Conservation (phyloP, 2,888 invertebrate species). For the Sinopyrophorus schimmeli region DNA sequence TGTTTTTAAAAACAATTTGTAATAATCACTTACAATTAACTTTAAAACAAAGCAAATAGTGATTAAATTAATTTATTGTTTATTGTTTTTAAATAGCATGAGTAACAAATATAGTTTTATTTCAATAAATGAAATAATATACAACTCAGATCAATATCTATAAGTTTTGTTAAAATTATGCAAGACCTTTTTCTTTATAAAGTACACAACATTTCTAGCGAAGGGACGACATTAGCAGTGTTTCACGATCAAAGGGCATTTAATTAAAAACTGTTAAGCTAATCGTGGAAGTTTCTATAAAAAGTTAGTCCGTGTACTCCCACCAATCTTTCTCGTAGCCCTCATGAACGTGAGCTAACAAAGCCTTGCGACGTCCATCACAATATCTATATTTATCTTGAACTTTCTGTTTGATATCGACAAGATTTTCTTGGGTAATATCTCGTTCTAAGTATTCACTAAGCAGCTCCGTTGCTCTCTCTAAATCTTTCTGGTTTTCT, state of each 20-base stretch:
- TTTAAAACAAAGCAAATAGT: too few relatives aligned
- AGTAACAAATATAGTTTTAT: slow-evolving; percentile 24
- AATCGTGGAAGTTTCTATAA: slow-evolving; percentile 11
- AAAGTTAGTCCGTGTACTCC: slow-evolving; percentile 81
- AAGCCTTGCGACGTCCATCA: slow-evolving; percentile 92
- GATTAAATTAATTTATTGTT: slow-evolving; percentile 10
- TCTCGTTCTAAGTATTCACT: slow-evolving; percentile 98
- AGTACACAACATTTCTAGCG: slow-evolving; percentile 14
- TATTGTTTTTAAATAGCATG: slow-evolving; percentile 18
- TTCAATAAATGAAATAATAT: slow-evolving; percentile 17
- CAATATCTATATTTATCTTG: slow-evolving; percentile 99
- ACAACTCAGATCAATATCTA: slow-evolving; percentile 16
- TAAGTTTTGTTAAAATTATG: slow-evolving; percentile 12
- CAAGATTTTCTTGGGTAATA: slow-evolving; percentile 95
- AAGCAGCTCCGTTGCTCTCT: slow-evolving; percentile 96
- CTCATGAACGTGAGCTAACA: slow-evolving; percentile 97
- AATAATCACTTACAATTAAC: too few relatives aligned
- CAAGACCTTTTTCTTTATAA: slow-evolving; percentile 8
- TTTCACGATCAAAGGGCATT: slow-evolving; percentile 5
- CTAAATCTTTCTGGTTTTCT: slow-evolving; percentile 98
- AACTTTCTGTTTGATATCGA: slow-evolving; percentile 98
- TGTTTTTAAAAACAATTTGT: too few relatives aligned
- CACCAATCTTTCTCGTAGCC: slow-evolving; percentile 99
- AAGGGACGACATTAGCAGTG: slow-evolving; percentile 13
- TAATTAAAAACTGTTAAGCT: slow-evolving; percentile 15